Evolutionary conservation across 2,113 vertebrate species (phyloP), one percentile per base, ranked within the genome.

Genomic region (Peromyscus californicus): DNA sequence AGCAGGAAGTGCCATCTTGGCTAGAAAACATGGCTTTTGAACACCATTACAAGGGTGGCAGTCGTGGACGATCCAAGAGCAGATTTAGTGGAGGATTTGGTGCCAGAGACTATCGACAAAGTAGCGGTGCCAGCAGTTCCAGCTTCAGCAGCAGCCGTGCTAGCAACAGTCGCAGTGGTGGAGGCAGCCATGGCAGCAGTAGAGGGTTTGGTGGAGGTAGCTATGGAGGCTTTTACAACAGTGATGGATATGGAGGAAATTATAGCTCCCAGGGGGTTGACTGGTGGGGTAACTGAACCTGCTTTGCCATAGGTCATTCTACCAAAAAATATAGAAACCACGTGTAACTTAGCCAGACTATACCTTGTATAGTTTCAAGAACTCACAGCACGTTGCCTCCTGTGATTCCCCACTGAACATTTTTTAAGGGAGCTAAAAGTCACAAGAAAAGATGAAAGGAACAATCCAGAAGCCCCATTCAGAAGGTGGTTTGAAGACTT

Each of bases 291-390:
- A 89, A 89, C 70, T 89, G 87, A 89, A n/a, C 51, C 36, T 98
- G 98, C 98, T 98, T 83, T 98, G 98, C 98, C 99, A 98, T 97
- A 98, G 99, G 99, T 98, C 98, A 98, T 97, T 99, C 99, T 99
- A 99, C 98, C 99, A 99, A 99, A 99, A 99, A 99, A 99, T 99
- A 99, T 99, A 99, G 99, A 99, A 99, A 99, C 99, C 99, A 99
- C 99, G 99, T 99, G 99, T 99, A 99, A 99, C 99, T 99, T 99
- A 99, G 99, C 99, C 99, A 99, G 99, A 99, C 99, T 99, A 99
- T 99, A 99, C 99, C 99, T 99, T 99, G 99, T 99, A 99, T 99
- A 99, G 99, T 99, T 99, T 99, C 99, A 99, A 99, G 99, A 99
- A 99, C 99, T 99, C 99, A 99, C 99, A 99, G 99, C 99, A 99